Evolutionary conservation across 2,113 vertebrate genomes (phyloP), one percentile per base, ranked within the genome.

Genomic region (Stegastes partitus): DNA sequence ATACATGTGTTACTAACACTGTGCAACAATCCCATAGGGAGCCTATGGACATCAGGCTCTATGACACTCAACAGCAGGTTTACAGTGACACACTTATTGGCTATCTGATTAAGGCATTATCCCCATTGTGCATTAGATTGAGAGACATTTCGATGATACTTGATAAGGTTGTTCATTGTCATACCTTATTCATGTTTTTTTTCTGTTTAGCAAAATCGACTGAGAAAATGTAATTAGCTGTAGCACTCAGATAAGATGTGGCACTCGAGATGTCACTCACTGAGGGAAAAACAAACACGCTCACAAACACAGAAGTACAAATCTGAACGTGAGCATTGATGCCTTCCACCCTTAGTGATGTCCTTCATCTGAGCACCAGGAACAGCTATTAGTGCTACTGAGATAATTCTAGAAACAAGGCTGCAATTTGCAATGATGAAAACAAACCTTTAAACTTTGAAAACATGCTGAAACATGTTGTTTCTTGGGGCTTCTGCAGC

Each of bases 401-500:
- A 47, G 18, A 26, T 72, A 4, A 54, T 58, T 67, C 25, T n/a
- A 26, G 18, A 50, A 45, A 45, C 47, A 68, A 53, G 19, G 15
- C 34, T 59, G 42, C n/a, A 31, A 12, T 31, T 44, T 37, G 11
- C 11, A 22, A 37, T 28, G 4, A 62, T 50, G 2, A 57, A 74
- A 47, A 61, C 47, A 26, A 61, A 68, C 47, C n/a, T 59, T 67
- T 69, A 25, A 28, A 37, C 28, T 44, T 49, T 42, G 3, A 42
- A 47, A 77, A 57, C 28, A 1, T 49, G 56, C 61, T 58, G 37
- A 71, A 66, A 26, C 37, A 15, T 45, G 45, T 62, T 77, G 39
- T 42, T 42, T 64, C 45, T 47, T 59, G 51, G 62, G 42, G 54
- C 71, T 78, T 53, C 57, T 77, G 71, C 47, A 74, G 42, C 59